A percentile compares a stretch with the other conserved stretches of the same genome.
Evolutionary conservation across 2,113 vertebrate genomes (phyloP).

Genomic region (Protobothrops flavoviridis): DNA sequence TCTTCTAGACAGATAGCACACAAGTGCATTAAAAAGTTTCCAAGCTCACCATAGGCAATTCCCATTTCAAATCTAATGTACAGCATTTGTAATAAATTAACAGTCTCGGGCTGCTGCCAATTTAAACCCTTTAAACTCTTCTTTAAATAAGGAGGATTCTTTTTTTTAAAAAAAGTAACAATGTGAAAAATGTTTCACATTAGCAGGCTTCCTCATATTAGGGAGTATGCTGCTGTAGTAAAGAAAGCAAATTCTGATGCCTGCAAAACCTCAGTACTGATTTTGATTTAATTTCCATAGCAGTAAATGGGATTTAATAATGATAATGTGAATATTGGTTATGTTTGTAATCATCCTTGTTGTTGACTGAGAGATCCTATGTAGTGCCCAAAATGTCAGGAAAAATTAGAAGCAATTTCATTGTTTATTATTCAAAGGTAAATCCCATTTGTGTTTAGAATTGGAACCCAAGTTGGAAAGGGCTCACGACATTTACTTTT

Average conservation of each 20-base stretch:
- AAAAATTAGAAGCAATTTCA: neutral
- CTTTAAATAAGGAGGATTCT: neutral
- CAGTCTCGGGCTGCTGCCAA: neutral
- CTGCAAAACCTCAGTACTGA: neutral
- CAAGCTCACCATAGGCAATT: slow-evolving; percentile 76
- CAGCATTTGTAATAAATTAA: slow-evolving; percentile 64
- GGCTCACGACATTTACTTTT: neutral
- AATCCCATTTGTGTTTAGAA: neutral
- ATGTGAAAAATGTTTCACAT: neutral
- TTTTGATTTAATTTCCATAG: slow-evolving; percentile 17
- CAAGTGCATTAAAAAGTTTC: slow-evolving; percentile 70
- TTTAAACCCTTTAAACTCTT: slow-evolving; percentile 5
- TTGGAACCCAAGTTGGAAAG: neutral
- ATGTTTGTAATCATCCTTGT: neutral
- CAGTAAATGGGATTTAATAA: slow-evolving; percentile 2
- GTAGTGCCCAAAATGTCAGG: neutral
- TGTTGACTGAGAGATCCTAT: neutral
- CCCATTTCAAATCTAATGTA: slow-evolving; percentile 67
- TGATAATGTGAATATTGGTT: neutral
- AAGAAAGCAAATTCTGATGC: neutral
- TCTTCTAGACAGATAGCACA: slow-evolving; percentile 73
- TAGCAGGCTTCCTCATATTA: neutral
- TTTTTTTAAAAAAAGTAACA: neutral
- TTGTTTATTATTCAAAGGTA: neutral
- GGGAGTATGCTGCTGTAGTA: slow-evolving; percentile 37